These are phyloP conservation scores for Protobothrops mucrosquamatus DNA, from an alignment of 2,113 vertebrate species.

Conservation along the genomic window DNA sequence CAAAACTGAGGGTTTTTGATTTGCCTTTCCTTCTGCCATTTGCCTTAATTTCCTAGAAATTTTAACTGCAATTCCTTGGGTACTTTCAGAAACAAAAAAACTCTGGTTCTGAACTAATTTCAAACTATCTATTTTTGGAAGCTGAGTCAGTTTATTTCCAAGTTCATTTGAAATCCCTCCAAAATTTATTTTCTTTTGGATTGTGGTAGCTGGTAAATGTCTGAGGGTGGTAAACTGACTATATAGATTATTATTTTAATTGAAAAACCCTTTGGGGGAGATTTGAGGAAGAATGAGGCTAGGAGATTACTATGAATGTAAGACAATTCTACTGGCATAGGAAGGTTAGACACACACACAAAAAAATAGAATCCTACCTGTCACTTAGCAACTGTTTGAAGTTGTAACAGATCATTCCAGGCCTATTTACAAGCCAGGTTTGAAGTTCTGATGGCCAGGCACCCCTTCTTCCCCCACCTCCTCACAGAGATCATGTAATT, in stretches of 20 bases:
- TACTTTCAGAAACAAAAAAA: conserved; percentile 72
- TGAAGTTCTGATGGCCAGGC: neutral
- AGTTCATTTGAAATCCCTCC: neutral
- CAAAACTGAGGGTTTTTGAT: neutral
- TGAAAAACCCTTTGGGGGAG: too few relatives aligned
- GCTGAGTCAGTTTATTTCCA: neutral
- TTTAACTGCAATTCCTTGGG: neutral
- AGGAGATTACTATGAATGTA: neutral
- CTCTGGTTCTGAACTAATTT: conserved; percentile 65
- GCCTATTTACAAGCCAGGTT: neutral
- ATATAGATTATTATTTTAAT: too few relatives aligned
- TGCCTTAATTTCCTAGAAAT: neutral
- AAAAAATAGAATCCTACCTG: neutral
- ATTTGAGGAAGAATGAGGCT: too few relatives aligned
- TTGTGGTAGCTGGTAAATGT: neutral
- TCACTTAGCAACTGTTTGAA: neutral
- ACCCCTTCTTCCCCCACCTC: too few relatives aligned
- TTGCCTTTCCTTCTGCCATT: too few relatives aligned
- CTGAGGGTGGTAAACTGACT: neutral
- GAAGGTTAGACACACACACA: neutral
- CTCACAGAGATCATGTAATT: neutral
- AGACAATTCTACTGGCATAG: neutral
- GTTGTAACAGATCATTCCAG: neutral
- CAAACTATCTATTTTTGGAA: neutral
- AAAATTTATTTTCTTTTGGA: neutral